Percentiles rank a stretch among this genome's conserved stretches.
Conservation (phyloP, 2,888 invertebrate genomes). For the Selenia dentaria region DNA sequence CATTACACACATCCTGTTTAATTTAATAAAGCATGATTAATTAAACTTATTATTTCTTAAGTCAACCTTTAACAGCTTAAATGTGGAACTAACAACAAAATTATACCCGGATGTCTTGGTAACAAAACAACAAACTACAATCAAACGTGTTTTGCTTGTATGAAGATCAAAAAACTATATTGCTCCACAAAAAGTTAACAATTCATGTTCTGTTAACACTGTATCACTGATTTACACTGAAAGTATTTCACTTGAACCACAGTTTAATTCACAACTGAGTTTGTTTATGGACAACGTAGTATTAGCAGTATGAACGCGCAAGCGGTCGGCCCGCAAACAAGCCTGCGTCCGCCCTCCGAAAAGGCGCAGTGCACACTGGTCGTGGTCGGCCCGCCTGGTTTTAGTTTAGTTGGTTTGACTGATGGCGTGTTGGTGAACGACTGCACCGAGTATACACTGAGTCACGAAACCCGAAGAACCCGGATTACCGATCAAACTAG, state of each 20-base stretch:
- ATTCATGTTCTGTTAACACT: constrained; percentile 54
- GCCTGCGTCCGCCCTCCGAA: constrained; percentile 62
- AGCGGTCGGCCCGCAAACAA: constrained; percentile 36
- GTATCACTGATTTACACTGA: constrained; percentile 44
- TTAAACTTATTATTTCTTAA: constrained; percentile 22
- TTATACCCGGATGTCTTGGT: constrained; percentile 74
- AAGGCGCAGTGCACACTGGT: constrained; percentile 65
- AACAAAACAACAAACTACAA: constrained; percentile 79
- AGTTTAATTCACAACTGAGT: constrained; percentile 57
- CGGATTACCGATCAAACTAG: constrained; percentile 67
- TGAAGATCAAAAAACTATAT: constrained; percentile 58
- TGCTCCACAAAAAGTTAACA: constrained; percentile 54
- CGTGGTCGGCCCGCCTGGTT: constrained; percentile 4
- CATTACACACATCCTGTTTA: too few relatives aligned
- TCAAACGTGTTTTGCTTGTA: constrained; percentile 74
- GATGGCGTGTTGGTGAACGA: constrained; percentile 58
- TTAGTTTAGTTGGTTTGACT: constrained; percentile 35
- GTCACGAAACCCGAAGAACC: constrained; percentile 71
- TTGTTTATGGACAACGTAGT: constrained; percentile 55
- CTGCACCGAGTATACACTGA: constrained; percentile 62
- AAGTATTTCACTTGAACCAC: constrained; percentile 60
- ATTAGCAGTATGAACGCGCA: constrained; percentile 49
- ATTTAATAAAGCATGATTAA: too few relatives aligned
- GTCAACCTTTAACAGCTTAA: constrained; percentile 40
- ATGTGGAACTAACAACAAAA: constrained; percentile 49